phyloP scores from a whole-genome alignment of 2,113 vertebrate species.

The Tyrannus savana region DNA sequence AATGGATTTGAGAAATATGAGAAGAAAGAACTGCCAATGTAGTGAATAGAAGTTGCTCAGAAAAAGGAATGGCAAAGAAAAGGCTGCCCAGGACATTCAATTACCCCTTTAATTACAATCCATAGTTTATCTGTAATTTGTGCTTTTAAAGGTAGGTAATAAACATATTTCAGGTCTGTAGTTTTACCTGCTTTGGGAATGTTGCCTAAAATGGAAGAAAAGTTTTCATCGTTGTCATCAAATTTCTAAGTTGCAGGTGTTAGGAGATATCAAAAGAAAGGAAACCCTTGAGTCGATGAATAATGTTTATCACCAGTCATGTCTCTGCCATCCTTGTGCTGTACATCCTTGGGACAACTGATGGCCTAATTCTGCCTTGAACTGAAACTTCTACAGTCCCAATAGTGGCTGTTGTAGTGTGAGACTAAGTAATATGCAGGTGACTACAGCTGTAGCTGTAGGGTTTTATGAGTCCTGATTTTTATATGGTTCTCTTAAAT shows the following conservation, averaged over 20 bases:
- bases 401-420: not conserved
- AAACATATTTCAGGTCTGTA: not conserved
- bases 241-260: not conserved
- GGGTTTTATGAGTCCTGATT: not conserved
- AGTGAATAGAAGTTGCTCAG: not conserved
- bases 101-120: not conserved
- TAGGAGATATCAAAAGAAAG: not conserved
- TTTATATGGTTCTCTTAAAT: not conserved
- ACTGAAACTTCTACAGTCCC: not conserved
- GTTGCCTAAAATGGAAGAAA: no score
- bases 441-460: not conserved
- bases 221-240: not conserved
- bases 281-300: not conserved
- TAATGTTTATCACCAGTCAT: not conserved
- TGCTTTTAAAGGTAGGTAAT: not conserved
- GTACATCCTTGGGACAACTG: not conserved
- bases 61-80: not conserved
- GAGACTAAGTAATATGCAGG: not conserved
- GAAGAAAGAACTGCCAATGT: not conserved
- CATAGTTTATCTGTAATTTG: not conserved
- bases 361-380: not conserved
- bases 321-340: not conserved
- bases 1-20: not conserved
- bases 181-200: not conserved
- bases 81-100: not conserved